Conservation (phyloP, 2,797 vertebrate genomes). For the Brachymystax lenok region DNA sequence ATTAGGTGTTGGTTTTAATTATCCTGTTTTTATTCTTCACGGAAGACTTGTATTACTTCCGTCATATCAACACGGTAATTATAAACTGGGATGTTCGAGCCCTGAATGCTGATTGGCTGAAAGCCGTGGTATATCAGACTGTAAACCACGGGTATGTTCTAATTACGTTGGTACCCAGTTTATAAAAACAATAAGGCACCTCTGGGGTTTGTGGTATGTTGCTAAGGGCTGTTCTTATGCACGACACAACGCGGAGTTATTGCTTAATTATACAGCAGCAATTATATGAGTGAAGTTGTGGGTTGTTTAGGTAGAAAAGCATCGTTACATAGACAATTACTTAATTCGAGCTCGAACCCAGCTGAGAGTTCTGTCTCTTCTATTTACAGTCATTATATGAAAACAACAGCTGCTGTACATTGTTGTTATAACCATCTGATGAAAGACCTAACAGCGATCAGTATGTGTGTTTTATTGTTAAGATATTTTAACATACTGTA, state of each 20-base stretch:
- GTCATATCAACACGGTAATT: conserved; percentile 63
- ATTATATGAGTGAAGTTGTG: conserved; percentile 42
- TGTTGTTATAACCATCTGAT: too few relatives aligned
- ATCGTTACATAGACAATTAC: not conserved
- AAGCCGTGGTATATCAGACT: too few relatives aligned
- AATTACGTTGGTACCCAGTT: too few relatives aligned
- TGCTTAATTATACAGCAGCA: conserved; percentile 37
- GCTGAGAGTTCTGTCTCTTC: not conserved
- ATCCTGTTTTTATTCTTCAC: conserved; percentile 69
- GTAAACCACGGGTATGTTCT: too few relatives aligned
- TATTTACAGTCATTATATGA: not conserved
- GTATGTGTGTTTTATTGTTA: not conserved
- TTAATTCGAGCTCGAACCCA: not conserved
- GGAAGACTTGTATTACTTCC: conserved; percentile 61
- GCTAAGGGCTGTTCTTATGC: too few relatives aligned
- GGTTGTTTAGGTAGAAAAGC: not conserved
- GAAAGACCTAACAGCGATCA: too few relatives aligned
- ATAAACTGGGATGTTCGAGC: conserved; percentile 4
- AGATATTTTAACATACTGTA: not conserved
- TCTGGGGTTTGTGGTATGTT: too few relatives aligned
- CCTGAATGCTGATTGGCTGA: too few relatives aligned
- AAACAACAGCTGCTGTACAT: not conserved
- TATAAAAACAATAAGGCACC: too few relatives aligned
- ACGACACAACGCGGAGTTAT: too few relatives aligned
- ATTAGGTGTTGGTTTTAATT: conserved; percentile 62